Conservation (phyloP, 2,113 vertebrate species). For the Poeciliopsis turrubarensis region DNA sequence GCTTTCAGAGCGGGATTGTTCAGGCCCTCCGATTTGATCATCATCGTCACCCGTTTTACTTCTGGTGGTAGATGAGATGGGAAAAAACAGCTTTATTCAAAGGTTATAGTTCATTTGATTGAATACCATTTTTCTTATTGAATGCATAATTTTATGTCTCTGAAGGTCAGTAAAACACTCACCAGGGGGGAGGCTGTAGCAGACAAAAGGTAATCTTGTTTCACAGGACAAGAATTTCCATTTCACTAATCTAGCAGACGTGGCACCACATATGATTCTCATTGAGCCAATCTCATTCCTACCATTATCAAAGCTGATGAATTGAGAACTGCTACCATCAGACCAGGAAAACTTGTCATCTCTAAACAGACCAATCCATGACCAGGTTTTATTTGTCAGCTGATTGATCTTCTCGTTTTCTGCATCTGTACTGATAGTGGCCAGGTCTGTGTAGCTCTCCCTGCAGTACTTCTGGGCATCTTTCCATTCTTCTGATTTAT, state of each 20-base stretch:
- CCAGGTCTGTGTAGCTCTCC: background rate
- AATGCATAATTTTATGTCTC: no score
- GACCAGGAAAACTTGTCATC: no score
- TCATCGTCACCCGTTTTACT: no score
- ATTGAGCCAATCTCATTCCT: rapidly evolving
- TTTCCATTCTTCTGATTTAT: background rate
- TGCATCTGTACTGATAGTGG: background rate
- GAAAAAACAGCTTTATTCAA: no score
- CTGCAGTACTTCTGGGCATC: background rate
- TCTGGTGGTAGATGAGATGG: no score
- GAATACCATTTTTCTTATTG: no score
- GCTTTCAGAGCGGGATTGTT: background rate
- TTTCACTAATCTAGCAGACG: no score
- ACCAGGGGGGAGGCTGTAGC: background rate
- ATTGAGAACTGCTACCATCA: background rate
- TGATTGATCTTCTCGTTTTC: background rate
- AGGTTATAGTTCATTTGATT: no score
- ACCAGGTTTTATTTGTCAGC: rapidly evolving
- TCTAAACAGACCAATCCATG: background rate
- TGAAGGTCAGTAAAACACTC: no score
- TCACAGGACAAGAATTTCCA: background rate
- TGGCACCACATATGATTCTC: background rate
- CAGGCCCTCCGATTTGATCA: background rate
- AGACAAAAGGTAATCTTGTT: background rate
- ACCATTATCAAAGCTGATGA: background rate